Conservation (phyloP, 2,888 invertebrate species). For the Electrophaes corylata region DNA sequence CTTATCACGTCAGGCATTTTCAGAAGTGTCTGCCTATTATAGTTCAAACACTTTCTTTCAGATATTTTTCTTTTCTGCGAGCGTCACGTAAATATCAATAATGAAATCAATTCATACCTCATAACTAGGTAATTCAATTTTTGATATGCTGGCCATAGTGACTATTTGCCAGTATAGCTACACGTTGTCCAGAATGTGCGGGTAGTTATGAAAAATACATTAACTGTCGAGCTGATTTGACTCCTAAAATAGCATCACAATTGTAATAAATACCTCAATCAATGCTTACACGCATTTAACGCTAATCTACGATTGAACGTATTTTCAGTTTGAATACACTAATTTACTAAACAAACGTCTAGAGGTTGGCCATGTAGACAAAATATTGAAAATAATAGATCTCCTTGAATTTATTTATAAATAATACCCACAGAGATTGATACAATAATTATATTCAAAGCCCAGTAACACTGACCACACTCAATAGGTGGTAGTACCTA, state of each 20-base stretch:
- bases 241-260: not conserved
- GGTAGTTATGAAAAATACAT: not conserved
- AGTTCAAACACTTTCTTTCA: too few relatives aligned
- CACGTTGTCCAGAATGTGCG: not conserved
- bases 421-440: not conserved
- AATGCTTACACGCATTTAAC: too few relatives aligned
- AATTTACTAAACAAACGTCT: not conserved
- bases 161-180: not conserved
- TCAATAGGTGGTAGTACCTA: conserved; percentile 41
- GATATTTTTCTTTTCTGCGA: too few relatives aligned
- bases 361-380: not conserved
- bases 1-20: not conserved
- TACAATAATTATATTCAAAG: conserved; percentile 18
- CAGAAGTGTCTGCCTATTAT: too few relatives aligned
- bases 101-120: too few relatives aligned
- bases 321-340: not conserved
- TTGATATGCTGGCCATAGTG: not conserved
- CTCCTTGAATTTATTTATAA: conserved; percentile 6
- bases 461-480: conserved; percentile 59
- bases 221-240: not conserved
- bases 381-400: conserved; percentile 8
- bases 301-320: not conserved
- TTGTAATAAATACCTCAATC: too few relatives aligned
- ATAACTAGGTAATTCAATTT: not conserved
- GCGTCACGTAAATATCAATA: too few relatives aligned